Base-by-base conservation (phyloP, 2,888 invertebrate species). In the Mellilla xanthometata region DNA sequence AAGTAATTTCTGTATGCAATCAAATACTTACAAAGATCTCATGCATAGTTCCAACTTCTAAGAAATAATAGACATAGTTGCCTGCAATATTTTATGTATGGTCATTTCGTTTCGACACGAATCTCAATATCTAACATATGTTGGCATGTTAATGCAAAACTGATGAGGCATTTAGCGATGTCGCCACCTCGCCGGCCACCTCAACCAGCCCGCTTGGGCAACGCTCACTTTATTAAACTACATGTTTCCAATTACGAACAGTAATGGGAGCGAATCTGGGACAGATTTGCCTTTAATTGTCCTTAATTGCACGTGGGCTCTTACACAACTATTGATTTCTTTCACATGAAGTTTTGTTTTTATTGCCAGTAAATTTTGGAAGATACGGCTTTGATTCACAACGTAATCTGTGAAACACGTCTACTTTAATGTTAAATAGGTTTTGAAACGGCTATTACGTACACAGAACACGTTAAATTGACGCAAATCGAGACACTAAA, bases 231-330 rank as follows among this genome's bases (percentile, higher is more conserved):
- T 49, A 47, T 49, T 44, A 42, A 51, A 51, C 31, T 47, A 40
- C 65, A 55, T 43, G 65, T 65, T 67, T 64, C 67, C 65, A 62
- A 62, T 63, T 68, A 63, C 57, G 67, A 61, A 56, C 60, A 44
- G 65, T 60, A 62, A 65, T 60, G 56, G 51, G 39, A 51, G 48
- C 50, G 42, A 65, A 66, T 56, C 50, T 65, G 61, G 68, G 62
- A 70, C 72, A 67, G 48, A 62, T 63, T 58, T 63, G 60, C 58
- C 58, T 61, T 55, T 71, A 72, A 74, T 71, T 70, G 65, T 68
- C 52, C 54, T 59, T 65, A 67, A 73, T 68, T 65, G 61, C 58
- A 62, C 59, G 36, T 43, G 32, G 34, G 39, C 30, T 9, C 26
- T 62, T 62, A 45, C 38, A 22, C 30, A 43, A 51, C 41, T 27